A percentile compares a stretch with the other conserved stretches of the same genome.
These are phyloP conservation scores for Caenorhabditis sp. DNA, from an alignment of 2,888 invertebrate species.

Conservation along the genomic window DNA sequence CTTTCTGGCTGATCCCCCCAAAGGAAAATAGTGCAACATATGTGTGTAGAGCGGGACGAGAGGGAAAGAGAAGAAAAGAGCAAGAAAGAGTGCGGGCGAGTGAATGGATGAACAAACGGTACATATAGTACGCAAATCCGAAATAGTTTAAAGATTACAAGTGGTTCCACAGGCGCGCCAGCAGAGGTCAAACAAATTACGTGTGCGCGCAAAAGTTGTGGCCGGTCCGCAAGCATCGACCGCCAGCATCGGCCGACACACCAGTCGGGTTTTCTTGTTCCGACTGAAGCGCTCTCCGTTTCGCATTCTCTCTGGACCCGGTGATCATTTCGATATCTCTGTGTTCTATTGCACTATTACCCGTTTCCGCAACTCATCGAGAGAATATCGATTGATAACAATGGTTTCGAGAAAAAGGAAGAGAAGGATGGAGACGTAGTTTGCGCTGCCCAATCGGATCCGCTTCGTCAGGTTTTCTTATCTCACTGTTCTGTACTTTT, in stretches of 20 bases:
- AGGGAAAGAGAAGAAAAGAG: conserved; percentile 5
- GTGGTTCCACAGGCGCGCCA: conserved; percentile 38
- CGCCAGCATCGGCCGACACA: conserved; percentile 30
- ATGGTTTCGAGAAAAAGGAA: conserved; percentile 16
- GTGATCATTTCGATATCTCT: conserved; percentile 42
- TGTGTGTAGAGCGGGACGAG: conserved; percentile 28
- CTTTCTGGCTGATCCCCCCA: conserved; percentile 16
- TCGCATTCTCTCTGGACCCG: conserved; percentile 20
- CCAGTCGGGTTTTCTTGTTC: conserved; percentile 47
- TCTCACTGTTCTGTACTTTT: conserved; percentile 37
- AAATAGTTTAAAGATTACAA: conserved; percentile 53
- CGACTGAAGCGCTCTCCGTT: conserved; percentile 44
- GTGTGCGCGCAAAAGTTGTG: conserved; percentile 32
- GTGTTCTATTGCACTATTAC: conserved; percentile 49
- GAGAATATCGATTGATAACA: conserved; percentile 47
- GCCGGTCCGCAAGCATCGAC: conserved; percentile 21
- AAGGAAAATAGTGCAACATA: conserved; percentile 46
- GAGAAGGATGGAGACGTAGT: conserved; percentile 8
- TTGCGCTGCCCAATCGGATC: neutral
- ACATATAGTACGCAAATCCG: conserved; percentile 40
- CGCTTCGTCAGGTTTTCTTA: conserved; percentile 33
- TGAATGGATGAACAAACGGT: conserved; percentile 20
- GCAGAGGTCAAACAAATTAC: conserved; percentile 54
- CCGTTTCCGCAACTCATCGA: conserved; percentile 22
- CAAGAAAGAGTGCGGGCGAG: conserved; percentile 5